A percentile compares a stretch with the other conserved stretches of the same genome.
Evolutionary conservation across 2,113 vertebrate species (phyloP).

Genomic region (Vidua macroura): DNA sequence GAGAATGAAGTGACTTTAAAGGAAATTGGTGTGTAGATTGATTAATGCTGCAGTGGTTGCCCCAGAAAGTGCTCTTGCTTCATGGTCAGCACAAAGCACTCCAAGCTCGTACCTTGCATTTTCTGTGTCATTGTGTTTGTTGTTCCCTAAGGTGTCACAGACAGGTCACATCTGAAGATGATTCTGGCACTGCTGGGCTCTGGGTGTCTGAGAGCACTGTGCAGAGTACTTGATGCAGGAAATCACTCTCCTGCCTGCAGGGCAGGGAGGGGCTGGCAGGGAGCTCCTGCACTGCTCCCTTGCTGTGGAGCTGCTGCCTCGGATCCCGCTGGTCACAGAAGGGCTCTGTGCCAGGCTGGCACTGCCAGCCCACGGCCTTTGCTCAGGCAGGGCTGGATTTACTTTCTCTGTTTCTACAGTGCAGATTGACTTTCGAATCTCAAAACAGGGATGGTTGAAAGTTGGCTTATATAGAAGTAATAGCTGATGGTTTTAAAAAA

Average conservation of each 20-base stretch:
- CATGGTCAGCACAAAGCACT: not conserved
- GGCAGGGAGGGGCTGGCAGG: not conserved
- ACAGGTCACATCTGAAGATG: not conserved
- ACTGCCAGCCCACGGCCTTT: not conserved
- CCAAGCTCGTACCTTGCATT: not conserved
- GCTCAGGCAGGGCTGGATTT: not conserved
- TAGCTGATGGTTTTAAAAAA: not conserved
- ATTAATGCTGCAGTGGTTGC: not conserved
- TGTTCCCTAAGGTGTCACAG: not conserved
- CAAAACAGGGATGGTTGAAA: not conserved
- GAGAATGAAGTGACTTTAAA: not conserved
- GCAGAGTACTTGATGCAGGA: not conserved
- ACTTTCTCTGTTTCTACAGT: not conserved
- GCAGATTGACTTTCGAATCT: not conserved
- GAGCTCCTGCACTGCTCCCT: not conserved
- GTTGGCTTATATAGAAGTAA: not conserved
- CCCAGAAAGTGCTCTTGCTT: not conserved
- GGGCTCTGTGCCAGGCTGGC: not conserved
- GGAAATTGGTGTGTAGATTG: not conserved
- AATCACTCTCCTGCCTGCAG: not conserved
- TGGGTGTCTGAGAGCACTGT: not conserved
- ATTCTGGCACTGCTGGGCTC: not conserved
- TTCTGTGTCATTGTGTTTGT: not conserved
- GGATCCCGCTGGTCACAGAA: rapidly evolving
- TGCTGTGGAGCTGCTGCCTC: not conserved